Evolutionary conservation across 2,797 vertebrate genomes (phyloP).

Genomic region (Eospalax fontanierii): DNA sequence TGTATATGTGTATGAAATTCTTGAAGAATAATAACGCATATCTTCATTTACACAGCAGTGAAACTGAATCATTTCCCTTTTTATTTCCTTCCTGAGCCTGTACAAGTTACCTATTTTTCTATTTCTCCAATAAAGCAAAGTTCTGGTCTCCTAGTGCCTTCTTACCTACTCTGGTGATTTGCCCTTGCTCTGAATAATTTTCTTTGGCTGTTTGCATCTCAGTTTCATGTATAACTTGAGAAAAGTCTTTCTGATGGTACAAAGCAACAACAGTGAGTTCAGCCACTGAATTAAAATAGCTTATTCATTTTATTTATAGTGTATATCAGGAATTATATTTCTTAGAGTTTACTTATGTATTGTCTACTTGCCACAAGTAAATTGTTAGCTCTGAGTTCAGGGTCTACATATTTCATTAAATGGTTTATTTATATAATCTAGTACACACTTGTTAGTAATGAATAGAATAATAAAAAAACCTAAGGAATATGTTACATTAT

Average conservation of each 20-base stretch:
- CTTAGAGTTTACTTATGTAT: not conserved
- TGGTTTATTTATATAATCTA: not conserved
- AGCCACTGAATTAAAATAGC: not conserved
- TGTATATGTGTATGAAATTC: too few relatives aligned
- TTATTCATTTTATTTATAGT: not conserved
- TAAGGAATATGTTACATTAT: not conserved
- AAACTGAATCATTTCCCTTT: too few relatives aligned
- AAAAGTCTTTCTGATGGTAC: not conserved
- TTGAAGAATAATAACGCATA: too few relatives aligned
- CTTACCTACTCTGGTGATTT: not conserved
- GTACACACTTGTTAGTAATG: not conserved
- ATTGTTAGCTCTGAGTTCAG: not conserved
- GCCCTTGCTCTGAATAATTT: slow-evolving; percentile 5
- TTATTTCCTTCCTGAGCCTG: too few relatives aligned
- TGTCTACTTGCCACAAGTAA: not conserved
- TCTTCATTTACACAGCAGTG: not conserved
- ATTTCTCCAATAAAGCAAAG: not conserved
- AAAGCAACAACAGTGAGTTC: not conserved
- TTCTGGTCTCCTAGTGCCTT: not conserved
- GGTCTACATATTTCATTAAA: not conserved
- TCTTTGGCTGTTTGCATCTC: not conserved
- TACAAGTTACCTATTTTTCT: not conserved
- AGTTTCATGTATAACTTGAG: not conserved
- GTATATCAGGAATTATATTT: slow-evolving; percentile 20
- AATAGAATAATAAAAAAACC: not conserved